Conservation (phyloP, 2,113 vertebrate species). For the Pantherophis guttatus region DNA sequence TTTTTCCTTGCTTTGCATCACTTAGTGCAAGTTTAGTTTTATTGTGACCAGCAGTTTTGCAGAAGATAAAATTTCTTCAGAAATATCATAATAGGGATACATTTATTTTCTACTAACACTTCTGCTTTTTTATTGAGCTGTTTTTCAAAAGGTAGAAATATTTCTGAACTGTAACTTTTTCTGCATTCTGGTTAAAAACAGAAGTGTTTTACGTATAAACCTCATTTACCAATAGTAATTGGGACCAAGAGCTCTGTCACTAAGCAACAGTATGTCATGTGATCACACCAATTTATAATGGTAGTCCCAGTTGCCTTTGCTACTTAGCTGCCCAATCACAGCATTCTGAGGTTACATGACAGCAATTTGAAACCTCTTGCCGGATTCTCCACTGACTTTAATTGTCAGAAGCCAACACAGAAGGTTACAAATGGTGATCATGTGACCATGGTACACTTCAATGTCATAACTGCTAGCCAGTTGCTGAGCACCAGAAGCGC, state of each 20-base stretch:
- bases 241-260: background rate
- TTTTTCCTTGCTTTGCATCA: background rate
- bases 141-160: background rate
- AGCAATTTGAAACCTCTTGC: background rate
- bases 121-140: background rate
- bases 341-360: background rate
- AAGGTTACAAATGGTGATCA: background rate
- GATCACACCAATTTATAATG: background rate
- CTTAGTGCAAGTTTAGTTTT: background rate
- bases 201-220: background rate
- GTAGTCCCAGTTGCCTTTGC: background rate
- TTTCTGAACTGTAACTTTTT: background rate
- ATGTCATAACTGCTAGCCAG: background rate
- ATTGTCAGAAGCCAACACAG: background rate
- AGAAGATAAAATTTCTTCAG: background rate
- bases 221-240: background rate
- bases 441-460: background rate
- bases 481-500: background rate
- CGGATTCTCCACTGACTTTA: background rate
- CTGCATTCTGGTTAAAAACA: background rate
- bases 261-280: background rate
- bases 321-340: background rate
- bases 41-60: background rate
- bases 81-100: background rate
- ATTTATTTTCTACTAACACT: background rate